A percentile compares a stretch with the other conserved stretches of the same genome.
phyloP scores from a whole-genome alignment of 1,140 invertebrate genomes.

The Nasonia giraulti region DNA sequence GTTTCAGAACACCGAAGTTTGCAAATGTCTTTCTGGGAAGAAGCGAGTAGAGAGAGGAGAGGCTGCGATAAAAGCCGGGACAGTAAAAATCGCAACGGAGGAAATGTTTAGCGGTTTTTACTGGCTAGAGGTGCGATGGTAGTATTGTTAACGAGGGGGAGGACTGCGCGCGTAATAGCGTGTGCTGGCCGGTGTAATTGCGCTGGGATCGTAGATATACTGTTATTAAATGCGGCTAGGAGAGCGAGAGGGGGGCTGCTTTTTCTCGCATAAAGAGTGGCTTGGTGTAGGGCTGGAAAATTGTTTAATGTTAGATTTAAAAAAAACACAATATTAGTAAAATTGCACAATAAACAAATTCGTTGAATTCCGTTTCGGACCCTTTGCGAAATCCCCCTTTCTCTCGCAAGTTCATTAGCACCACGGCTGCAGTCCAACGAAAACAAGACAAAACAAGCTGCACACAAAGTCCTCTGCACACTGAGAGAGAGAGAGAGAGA shows the following conservation, averaged over 20 bases:
- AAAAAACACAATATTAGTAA: too few species aligned
- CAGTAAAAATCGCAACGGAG: background rate
- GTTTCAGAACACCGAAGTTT: background rate
- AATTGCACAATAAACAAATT: too few species aligned
- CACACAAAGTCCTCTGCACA: background rate
- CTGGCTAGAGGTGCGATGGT: background rate
- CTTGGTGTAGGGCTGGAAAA: too few species aligned
- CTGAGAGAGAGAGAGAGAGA: too few species aligned
- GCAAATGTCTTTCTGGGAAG: slow-evolving; percentile 21
- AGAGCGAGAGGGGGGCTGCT: background rate
- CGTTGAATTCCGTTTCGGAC: background rate
- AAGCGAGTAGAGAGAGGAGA: background rate
- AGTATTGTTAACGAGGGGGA: background rate
- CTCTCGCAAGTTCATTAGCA: background rate
- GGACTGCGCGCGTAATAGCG: background rate
- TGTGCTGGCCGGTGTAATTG: background rate
- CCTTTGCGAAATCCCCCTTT: background rate
- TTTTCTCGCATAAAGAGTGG: background rate
- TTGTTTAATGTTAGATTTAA: too few species aligned
- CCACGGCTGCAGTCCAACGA: background rate
- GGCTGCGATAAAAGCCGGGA: background rate
- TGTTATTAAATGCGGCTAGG: background rate
- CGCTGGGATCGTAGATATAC: background rate
- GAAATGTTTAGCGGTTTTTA: background rate
- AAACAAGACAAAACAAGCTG: background rate